phyloP scores from a whole-genome alignment of 1,140 invertebrate genomes.

The Lethocerus indicus region DNA sequence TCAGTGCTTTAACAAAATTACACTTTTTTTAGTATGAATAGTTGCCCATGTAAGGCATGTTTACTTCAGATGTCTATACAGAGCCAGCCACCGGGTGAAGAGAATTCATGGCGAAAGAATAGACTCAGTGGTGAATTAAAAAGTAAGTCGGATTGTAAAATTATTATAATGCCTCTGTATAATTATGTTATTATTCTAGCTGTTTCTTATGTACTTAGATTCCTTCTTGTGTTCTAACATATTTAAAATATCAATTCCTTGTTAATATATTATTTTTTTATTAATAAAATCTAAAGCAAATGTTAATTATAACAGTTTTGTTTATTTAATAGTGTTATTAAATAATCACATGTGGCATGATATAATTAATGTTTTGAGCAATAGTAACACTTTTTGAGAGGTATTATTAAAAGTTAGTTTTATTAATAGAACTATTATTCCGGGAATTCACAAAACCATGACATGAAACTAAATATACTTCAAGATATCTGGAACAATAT shows the following conservation, averaged over 20 bases:
- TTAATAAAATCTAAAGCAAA: too few relatives aligned
- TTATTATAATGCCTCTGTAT: too few relatives aligned
- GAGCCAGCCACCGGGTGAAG: slow-evolving; percentile 37
- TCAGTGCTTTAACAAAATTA: background rate
- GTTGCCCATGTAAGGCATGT: slow-evolving; percentile 70
- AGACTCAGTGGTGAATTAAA: slow-evolving; percentile 56
- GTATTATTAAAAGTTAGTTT: background rate
- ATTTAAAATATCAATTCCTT: too few relatives aligned
- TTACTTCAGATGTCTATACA: slow-evolving; percentile 55
- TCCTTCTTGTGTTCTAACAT: too few relatives aligned
- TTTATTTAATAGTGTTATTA: too few relatives aligned
- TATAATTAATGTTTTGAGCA: too few relatives aligned
- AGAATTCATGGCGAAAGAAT: slow-evolving; percentile 56
- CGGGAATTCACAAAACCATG: background rate
- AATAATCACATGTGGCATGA: too few relatives aligned
- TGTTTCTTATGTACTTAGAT: too few relatives aligned
- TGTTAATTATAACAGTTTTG: too few relatives aligned
- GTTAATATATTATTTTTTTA: too few relatives aligned
- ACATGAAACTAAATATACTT: background rate
- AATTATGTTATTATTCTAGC: too few relatives aligned
- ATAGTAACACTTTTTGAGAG: too few relatives aligned
- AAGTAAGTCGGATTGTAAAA: slow-evolving; percentile 23
- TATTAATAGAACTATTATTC: background rate
- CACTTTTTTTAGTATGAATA: slow-evolving; percentile 33
- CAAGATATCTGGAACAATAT: background rate